These are phyloP conservation scores for Silurus lanzhouensis DNA, from an alignment of 2,797 vertebrate species.

Conservation along the genomic window DNA sequence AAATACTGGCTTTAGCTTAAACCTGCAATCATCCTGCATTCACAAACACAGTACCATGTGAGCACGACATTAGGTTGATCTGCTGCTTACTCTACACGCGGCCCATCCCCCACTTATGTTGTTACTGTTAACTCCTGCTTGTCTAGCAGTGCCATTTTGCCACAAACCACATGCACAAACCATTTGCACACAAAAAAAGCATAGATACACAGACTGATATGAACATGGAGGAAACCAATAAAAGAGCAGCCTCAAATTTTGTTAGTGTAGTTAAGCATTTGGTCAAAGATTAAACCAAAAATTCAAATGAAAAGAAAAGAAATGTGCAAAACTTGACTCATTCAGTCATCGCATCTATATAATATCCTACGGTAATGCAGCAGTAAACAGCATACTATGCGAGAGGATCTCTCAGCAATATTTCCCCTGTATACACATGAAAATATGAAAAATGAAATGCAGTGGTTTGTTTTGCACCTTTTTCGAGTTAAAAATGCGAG, in stretches of 20 bases:
- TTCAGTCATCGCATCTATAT: not conserved
- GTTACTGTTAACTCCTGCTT: slow-evolving; percentile 10
- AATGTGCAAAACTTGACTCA: not conserved
- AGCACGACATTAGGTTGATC: slow-evolving; percentile 35
- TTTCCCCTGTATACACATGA: not conserved
- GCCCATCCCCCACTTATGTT: slow-evolving; percentile 45
- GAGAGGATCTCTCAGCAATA: not conserved
- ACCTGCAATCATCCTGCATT: not conserved
- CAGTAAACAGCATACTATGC: not conserved
- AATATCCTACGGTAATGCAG: not conserved
- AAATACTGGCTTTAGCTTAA: not conserved
- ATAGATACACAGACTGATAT: not conserved
- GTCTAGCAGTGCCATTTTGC: slow-evolving; percentile 17
- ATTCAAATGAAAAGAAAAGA: not conserved
- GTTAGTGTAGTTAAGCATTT: not conserved
- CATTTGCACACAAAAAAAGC: not conserved
- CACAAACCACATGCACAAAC: slow-evolving; percentile 18
- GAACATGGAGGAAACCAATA: rapidly evolving
- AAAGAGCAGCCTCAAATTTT: not conserved
- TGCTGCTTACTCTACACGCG: slow-evolving; percentile 20
- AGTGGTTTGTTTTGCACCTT: slow-evolving; percentile 24
- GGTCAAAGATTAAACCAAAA: not conserved
- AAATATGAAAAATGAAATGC: not conserved
- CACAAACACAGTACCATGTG: slow-evolving; percentile 33
- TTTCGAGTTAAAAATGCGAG: slow-evolving; percentile 19